Base-by-base conservation (phyloP, 2,888 invertebrate species). In the Synanthedon tipuliformis region DNA sequence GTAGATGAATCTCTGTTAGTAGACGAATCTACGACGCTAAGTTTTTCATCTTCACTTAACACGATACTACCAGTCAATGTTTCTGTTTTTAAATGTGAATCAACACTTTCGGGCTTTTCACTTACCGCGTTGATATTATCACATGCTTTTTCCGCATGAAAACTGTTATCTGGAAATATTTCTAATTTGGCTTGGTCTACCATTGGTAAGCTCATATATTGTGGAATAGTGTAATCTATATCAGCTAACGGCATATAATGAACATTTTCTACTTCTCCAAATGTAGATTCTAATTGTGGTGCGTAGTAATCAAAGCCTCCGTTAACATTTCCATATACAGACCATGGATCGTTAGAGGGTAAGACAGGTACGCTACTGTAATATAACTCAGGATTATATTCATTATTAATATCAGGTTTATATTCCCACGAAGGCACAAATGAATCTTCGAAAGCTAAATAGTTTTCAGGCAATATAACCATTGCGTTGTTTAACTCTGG, bases 391-490 rank as follows among this genome's bases (percentile, higher is more conserved):
- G 75, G 65, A 61, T 78, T 78, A 50, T 71, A 65, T 54, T 76
- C 73, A 56, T 69, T 71, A 55, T 77, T 72, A 15, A 69, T 60
- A 59, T 83, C 81, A 41, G 83, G 78, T 62, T 80, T 82, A 57
- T 79, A 85, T 52, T 82, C 76, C 82, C 85, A 88, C 5, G 78
- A 66, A 41, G 88, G 86, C 53, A 87, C 84, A 66, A 85, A 88
- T 5, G 86, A 81, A 71, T 88, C 87, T 73, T 88, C 88, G 62
- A 88, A 86, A n/a, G 86, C 84, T 63, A 88, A 71, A 66, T 88
- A 88, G 64, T 81, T 86, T 62, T 88, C 88, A 50, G 88, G 88
- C 59, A 88, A 62, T 53, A 81, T 69, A n/a, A 86, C 73, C 66
- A 82, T 73, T 48, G 71, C 66, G 56, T 74, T 75, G 64, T 73